Conservation (phyloP, 2,113 vertebrate genomes). For the Bufo bufo region DNA sequence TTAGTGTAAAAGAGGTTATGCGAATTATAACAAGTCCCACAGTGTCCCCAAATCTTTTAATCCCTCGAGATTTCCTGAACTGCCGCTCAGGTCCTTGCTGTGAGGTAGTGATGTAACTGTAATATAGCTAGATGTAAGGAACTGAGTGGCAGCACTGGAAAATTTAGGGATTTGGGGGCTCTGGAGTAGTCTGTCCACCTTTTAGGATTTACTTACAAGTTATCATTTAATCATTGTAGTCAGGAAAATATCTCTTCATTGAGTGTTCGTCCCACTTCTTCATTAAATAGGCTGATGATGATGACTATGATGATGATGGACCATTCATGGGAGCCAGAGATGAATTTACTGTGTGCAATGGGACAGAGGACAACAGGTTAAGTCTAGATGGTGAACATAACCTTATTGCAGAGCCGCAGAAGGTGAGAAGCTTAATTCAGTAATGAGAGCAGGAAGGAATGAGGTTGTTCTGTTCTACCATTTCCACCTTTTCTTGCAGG, state of each 20-base stretch:
- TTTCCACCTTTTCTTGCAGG: conserved; percentile 65
- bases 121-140: too few species aligned
- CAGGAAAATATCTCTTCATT: background rate
- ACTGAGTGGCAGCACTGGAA: too few species aligned
- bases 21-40: too few species aligned
- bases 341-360: conserved; percentile 46
- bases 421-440: conserved; percentile 68
- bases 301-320: conserved; percentile 76
- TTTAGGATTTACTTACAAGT: background rate
- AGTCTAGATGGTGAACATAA: conserved; percentile 72
- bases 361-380: conserved; percentile 68
- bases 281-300: conserved; percentile 52
- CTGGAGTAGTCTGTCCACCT: too few species aligned
- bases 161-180: too few species aligned
- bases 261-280: background rate
- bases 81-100: too few species aligned
- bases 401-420: conserved; percentile 87
- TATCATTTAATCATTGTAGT: background rate
- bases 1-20: too few species aligned
- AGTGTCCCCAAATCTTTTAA: too few species aligned
- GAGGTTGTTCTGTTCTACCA: too few species aligned
- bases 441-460: background rate
- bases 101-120: too few species aligned
- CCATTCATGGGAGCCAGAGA: conserved; percentile 68
- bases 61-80: too few species aligned